These are phyloP conservation scores for Dryobates pubescens DNA, from an alignment of 2,797 vertebrate species.

Conservation along the genomic window DNA sequence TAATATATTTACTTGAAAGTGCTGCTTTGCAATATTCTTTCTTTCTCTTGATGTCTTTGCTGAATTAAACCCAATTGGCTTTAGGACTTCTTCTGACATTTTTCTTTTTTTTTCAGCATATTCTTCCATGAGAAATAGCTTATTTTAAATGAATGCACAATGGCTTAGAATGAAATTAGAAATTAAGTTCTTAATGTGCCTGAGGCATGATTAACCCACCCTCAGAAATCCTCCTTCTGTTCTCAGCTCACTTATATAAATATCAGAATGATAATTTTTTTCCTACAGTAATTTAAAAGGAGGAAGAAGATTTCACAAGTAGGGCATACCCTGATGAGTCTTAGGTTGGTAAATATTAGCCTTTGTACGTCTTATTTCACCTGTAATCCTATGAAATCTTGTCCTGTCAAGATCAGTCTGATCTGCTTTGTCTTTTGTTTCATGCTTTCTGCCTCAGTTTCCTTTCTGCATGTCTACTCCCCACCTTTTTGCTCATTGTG, in stretches of 20 bases:
- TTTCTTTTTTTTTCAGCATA: background rate
- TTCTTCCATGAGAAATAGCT: background rate
- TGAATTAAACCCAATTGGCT: background rate
- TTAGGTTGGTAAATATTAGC: background rate
- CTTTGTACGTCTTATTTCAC: background rate
- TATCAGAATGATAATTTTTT: background rate
- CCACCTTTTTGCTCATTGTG: background rate
- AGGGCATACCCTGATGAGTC: background rate
- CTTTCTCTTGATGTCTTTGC: background rate
- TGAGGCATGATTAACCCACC: constrained; percentile 5
- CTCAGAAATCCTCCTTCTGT: constrained; percentile 48
- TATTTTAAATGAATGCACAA: constrained; percentile 6
- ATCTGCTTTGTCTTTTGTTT: background rate
- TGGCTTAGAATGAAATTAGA: constrained; percentile 15
- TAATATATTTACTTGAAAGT: constrained; percentile 3
- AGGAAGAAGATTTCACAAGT: background rate
- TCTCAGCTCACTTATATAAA: constrained; percentile 15
- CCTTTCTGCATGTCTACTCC: background rate
- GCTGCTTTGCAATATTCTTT: background rate
- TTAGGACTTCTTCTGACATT: background rate
- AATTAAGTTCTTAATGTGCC: constrained; percentile 18
- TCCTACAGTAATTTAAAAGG: background rate
- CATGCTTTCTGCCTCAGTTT: background rate
- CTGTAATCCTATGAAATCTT: background rate
- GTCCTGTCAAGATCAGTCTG: background rate